These are phyloP conservation scores for Porphyrio hochstetteri DNA, from an alignment of 2,113 vertebrate species.

Conservation along the genomic window DNA sequence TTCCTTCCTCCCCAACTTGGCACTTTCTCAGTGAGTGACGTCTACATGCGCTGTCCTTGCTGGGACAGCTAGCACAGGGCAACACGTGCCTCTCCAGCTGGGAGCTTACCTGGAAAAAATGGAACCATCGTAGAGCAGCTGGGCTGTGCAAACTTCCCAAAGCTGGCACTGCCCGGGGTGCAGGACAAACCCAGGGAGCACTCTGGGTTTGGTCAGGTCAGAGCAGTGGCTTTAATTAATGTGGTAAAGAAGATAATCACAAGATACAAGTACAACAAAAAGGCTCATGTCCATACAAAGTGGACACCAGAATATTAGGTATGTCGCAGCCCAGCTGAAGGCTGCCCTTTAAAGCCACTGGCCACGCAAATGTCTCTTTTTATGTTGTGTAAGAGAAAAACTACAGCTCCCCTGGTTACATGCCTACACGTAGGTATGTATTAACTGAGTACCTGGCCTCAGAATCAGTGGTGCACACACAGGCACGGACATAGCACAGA, in stretches of 20 bases:
- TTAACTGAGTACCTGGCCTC: background rate
- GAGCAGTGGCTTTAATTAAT: background rate
- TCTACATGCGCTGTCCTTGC: background rate
- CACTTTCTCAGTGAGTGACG: background rate
- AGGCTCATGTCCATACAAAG: background rate
- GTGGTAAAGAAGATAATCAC: background rate
- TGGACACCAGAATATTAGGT: background rate
- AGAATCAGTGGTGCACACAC: background rate
- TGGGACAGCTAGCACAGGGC: background rate
- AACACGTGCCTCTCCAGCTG: background rate
- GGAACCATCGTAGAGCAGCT: background rate
- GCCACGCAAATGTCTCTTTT: background rate
- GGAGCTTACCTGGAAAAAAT: background rate
- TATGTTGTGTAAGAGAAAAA: background rate
- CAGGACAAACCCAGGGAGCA: background rate
- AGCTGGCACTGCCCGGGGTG: background rate
- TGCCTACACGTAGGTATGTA: background rate
- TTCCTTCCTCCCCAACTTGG: background rate
- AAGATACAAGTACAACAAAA: background rate
- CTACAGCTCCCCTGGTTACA: background rate
- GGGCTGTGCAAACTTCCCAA: background rate
- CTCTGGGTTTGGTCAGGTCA: background rate
- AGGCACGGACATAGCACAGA: background rate
- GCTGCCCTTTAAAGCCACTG: background rate
- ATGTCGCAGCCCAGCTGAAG: background rate